phyloP scores from a whole-genome alignment of 2,888 invertebrate species.

The Microchrysa polita region DNA sequence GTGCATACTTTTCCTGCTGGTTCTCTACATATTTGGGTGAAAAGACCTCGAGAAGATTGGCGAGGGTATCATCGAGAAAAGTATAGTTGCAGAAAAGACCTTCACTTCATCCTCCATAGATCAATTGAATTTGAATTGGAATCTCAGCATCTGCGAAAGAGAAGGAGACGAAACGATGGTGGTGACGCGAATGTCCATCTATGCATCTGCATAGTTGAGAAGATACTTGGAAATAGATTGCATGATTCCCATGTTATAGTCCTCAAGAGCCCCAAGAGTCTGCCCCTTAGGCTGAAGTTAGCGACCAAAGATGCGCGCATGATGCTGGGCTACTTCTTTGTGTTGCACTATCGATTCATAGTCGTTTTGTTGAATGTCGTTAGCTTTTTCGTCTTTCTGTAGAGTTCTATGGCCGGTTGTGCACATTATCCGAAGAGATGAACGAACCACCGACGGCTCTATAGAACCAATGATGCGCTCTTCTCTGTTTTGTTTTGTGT shows the following conservation, averaged over 20 bases:
- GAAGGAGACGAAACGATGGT: too few relatives aligned
- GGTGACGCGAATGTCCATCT: too few relatives aligned
- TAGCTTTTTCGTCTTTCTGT: neutral
- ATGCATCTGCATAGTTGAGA: too few relatives aligned
- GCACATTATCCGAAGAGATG: conserved; percentile 15
- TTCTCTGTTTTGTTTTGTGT: too few relatives aligned
- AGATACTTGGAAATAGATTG: too few relatives aligned
- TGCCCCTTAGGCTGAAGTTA: too few relatives aligned
- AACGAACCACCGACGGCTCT: neutral
- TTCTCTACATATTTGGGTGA: conserved; percentile 1
- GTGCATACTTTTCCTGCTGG: neutral
- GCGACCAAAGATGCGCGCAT: too few relatives aligned
- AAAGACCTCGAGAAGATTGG: neutral
- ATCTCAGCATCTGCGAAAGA: too few relatives aligned
- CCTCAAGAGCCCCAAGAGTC: too few relatives aligned
- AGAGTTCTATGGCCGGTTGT: conserved; percentile 4
- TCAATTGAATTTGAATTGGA: neutral
- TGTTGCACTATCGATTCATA: conserved; percentile 28
- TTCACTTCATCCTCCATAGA: conserved; percentile 8
- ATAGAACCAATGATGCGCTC: too few relatives aligned
- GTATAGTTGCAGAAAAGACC: conserved; percentile 15
- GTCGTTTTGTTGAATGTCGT: conserved; percentile 22
- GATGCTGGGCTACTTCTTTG: neutral
- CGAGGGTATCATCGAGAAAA: too few relatives aligned
- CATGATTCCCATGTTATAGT: too few relatives aligned